A percentile compares a stretch with the other conserved stretches of the same genome.
Evolutionary conservation across 1,140 invertebrate genomes (phyloP).

Genomic region (Trichomalopsis sarcophagae): DNA sequence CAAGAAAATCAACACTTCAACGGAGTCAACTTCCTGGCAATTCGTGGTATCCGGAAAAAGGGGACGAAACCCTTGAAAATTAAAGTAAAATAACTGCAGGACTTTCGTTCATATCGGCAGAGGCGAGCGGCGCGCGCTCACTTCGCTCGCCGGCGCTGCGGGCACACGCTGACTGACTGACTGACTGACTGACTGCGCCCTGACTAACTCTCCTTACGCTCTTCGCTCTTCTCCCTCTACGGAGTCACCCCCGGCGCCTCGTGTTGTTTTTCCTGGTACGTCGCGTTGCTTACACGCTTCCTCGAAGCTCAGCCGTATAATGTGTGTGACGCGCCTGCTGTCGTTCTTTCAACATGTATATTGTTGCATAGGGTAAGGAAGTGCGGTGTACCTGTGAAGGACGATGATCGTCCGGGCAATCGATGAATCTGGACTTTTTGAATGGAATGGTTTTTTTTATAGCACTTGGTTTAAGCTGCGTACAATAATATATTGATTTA

Average conservation of each 20-base stretch:
- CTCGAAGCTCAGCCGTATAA: neutral
- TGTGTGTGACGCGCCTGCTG: neutral
- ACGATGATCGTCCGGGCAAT: neutral
- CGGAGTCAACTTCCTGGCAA: no score
- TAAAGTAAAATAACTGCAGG: neutral
- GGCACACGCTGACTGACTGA: neutral
- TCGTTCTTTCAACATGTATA: neutral
- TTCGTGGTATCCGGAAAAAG: no score
- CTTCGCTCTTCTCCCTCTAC: neutral
- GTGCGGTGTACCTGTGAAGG: neutral
- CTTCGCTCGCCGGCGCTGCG: constrained; percentile 1
- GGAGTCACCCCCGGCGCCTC: neutral
- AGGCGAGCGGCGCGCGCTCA: neutral
- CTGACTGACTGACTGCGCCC: neutral
- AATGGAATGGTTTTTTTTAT: neutral
- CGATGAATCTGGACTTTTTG: neutral
- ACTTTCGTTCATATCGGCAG: neutral
- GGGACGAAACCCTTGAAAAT: no score
- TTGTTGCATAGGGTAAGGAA: no score
- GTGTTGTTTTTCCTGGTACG: neutral
- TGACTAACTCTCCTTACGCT: neutral
- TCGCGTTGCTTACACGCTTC: neutral
- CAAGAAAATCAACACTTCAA: no score
- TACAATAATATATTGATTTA: no score
- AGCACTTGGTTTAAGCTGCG: no score